These are phyloP conservation scores for Sandelia bainsii DNA, from an alignment of 2,797 vertebrate genomes.

Conservation along the genomic window DNA sequence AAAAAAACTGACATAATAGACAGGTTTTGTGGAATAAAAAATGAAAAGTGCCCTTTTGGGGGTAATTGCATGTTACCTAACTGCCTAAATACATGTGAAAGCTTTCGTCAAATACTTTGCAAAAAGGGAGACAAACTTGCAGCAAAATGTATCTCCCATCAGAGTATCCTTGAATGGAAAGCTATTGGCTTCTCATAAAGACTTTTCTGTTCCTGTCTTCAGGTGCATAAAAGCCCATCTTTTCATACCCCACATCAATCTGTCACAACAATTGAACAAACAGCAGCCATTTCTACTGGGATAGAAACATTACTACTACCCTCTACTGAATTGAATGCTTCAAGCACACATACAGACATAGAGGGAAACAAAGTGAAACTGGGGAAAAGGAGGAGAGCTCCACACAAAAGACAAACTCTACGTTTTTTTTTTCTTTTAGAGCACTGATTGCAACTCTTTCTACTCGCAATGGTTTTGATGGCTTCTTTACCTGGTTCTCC, in stretches of 20 bases:
- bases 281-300: slow-evolving; percentile 76
- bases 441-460: slow-evolving; percentile 78
- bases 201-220: slow-evolving; percentile 74
- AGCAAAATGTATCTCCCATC: slow-evolving; percentile 67
- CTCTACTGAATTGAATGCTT: slow-evolving; percentile 73
- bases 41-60: slow-evolving; percentile 46
- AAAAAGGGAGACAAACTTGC: slow-evolving; percentile 43
- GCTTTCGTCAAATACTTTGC: slow-evolving; percentile 52
- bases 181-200: slow-evolving; percentile 74
- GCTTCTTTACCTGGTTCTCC: slow-evolving; percentile 83
- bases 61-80: slow-evolving; percentile 55
- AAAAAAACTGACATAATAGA: slow-evolving; percentile 2
- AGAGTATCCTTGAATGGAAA: slow-evolving; percentile 61
- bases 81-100: slow-evolving; percentile 56
- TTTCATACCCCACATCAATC: slow-evolving; percentile 76
- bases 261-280: slow-evolving; percentile 82
- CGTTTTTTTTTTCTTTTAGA: slow-evolving; percentile 28
- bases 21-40: slow-evolving; percentile 40
- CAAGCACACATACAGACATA: slow-evolving; percentile 28
- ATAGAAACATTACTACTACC: slow-evolving; percentile 73
- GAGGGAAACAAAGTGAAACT: slow-evolving; percentile 55
- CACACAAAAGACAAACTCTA: slow-evolving; percentile 66
- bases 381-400: slow-evolving; percentile 56
- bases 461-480: slow-evolving; percentile 77
- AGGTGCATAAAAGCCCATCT: slow-evolving; percentile 77